A percentile compares a stretch with the other conserved stretches of the same genome.
Conservation (phyloP, 2,113 vertebrate species). For the Arothron firmamentum region DNA sequence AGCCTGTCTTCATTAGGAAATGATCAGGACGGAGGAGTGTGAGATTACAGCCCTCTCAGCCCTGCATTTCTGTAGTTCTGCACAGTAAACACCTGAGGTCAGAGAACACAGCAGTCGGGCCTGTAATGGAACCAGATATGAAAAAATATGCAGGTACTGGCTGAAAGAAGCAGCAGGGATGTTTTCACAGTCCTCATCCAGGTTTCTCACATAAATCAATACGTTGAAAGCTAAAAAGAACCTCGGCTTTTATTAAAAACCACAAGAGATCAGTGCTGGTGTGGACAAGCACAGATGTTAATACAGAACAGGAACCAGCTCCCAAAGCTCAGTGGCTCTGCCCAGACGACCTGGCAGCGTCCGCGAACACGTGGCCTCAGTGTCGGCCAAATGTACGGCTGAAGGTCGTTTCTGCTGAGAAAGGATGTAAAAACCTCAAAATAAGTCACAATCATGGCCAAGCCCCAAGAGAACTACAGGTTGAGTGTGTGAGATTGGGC, state of each 20-base stretch:
- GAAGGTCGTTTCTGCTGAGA: too few species aligned
- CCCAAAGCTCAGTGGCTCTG: slow-evolving; percentile 6
- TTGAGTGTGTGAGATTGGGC: too few species aligned
- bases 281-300: slow-evolving; percentile 36
- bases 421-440: too few species aligned
- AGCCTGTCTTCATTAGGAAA: slow-evolving; percentile 57
- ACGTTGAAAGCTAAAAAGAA: slow-evolving; percentile 12
- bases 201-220: slow-evolving; percentile 49
- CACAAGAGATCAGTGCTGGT: slow-evolving; percentile 17
- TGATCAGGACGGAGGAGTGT: slow-evolving; percentile 44
- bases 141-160: slow-evolving; percentile 11
- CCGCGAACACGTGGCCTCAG: slow-evolving; percentile 23
- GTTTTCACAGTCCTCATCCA: slow-evolving; percentile 47
- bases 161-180: slow-evolving; percentile 31
- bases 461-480: too few species aligned
- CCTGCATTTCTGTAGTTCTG: slow-evolving; percentile 50
- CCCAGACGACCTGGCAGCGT: slow-evolving; percentile 44
- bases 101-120: slow-evolving; percentile 60
- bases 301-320: slow-evolving; percentile 24
- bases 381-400: slow-evolving; percentile 14
- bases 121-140: slow-evolving; percentile 58
- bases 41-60: slow-evolving; percentile 52
- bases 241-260: slow-evolving; percentile 21
- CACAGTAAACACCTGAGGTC: slow-evolving; percentile 71
- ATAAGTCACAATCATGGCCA: too few species aligned